Evolutionary conservation across 2,888 invertebrate genomes (phyloP), one percentile per base, ranked within the genome.

Genomic region (Belgica antarctica): DNA sequence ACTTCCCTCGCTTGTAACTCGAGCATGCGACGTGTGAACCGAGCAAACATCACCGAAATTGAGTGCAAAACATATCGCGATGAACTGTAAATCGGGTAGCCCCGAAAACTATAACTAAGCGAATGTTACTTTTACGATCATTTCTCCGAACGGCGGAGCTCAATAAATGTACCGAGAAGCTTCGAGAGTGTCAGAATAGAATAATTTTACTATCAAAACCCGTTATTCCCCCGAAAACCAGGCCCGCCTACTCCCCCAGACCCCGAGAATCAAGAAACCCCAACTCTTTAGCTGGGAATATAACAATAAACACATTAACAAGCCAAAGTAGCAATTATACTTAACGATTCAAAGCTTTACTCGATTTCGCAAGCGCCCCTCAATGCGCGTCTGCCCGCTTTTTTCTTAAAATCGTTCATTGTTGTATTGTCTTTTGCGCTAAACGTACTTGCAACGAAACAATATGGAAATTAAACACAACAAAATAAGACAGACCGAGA

Each of bases 381-480:
- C 2, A 52, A 17, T 52, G 19, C 52, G 22, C 3, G 19, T 19
- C 52, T 52, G 52, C 22, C 4, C 8, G 12, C 52, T 52, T n/a
- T n/a, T n/a, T 41, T 41, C 41, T 52, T 52, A 8, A 52, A 17
- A 22, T n/a, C 12, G n/a, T 68, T 68, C 34, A 57, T 68, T 52
- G 52, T 68, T 68, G 28, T 57, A 57, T 68, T 68, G 52, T 57
- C 68, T 68, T n/a, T n/a, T 28, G 27, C 19, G 28, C 34, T 25
- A 17, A 19, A 68, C 57, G 47, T 65, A 47, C 57, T 57, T 22
- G 68, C 34, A 31, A 34, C 41, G 47, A 66, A 47, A 66, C 65
- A 66, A 66, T 66, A 66, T 66, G 65, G 47, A 47, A 66, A 66
- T 66, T 66, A 66, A 27, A 41, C 15, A 62, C 41, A 15, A n/a